These are phyloP conservation scores for Chrysaora quinquecirrha DNA, from an alignment of 30 jellyfish, hydroid and myxozoan species.

Conservation along the genomic window DNA sequence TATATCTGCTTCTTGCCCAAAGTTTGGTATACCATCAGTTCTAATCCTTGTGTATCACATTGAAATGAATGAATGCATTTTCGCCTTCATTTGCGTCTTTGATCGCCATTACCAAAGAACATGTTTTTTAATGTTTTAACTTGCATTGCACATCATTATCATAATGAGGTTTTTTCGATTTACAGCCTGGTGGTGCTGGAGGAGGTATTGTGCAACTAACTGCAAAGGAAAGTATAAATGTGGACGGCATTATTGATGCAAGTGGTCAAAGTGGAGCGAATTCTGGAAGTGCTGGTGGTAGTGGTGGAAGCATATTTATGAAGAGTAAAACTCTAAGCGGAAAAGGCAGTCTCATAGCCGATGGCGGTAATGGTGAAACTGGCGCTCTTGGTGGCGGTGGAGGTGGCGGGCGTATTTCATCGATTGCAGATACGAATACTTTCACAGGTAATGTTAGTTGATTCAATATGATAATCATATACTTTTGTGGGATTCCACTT, in stretches of 20 bases:
- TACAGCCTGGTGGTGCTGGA: constrained; percentile 65
- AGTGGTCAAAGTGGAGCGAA: constrained; percentile 47
- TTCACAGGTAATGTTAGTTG: constrained; percentile 34
- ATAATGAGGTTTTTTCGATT: no score
- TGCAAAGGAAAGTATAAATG: constrained; percentile 37
- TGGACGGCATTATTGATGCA: constrained; percentile 55
- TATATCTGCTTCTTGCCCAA: no score
- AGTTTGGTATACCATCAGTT: no score
- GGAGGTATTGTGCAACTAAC: constrained; percentile 37
- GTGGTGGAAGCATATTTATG: constrained; percentile 65
- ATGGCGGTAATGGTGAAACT: constrained; percentile 43
- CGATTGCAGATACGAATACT: background rate
- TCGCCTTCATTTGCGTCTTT: no score
- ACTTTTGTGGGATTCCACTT: background rate
- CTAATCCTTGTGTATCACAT: no score
- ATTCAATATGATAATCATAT: background rate
- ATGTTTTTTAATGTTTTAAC: no score
- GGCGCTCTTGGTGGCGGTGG: constrained; percentile 52
- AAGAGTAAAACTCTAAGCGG: constrained; percentile 42
- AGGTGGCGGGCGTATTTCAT: constrained; percentile 59
- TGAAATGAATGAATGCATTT: no score
- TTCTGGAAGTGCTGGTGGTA: constrained; percentile 66
- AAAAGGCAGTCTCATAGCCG: constrained; percentile 43
- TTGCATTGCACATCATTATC: no score
- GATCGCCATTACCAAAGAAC: no score